These are phyloP conservation scores for Sphenopsis melanotis DNA, from an alignment of 2,797 vertebrate species.

Conservation along the genomic window DNA sequence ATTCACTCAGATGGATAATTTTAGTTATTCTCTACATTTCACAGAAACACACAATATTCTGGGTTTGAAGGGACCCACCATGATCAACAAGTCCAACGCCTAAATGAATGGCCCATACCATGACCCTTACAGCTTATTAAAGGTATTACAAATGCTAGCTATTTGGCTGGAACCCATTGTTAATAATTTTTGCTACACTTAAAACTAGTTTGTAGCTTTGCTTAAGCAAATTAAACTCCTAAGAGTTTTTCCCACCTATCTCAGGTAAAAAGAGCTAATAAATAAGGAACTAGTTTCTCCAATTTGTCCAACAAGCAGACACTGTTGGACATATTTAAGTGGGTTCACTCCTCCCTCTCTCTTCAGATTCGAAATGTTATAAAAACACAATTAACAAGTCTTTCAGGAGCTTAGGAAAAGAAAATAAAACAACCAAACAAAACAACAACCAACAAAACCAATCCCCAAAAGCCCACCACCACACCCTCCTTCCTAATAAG, in stretches of 20 bases:
- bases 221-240: background rate
- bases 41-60: background rate
- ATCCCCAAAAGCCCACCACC: background rate
- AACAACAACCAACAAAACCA: background rate
- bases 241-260: background rate
- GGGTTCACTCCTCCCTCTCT: background rate
- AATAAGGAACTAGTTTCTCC: background rate
- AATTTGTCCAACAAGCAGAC: background rate
- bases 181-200: background rate
- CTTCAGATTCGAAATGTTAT: background rate
- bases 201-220: background rate
- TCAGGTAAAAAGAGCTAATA: background rate
- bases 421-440: background rate
- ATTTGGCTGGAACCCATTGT: background rate
- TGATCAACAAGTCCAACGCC: background rate
- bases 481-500: background rate
- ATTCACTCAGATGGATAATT: background rate
- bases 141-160: background rate
- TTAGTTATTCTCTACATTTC: background rate
- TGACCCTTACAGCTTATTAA: background rate
- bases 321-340: background rate
- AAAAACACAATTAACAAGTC: background rate
- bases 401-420: background rate
- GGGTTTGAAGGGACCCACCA: background rate
- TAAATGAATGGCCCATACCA: background rate